phyloP scores from a whole-genome alignment of 2,888 invertebrate species.

The Caenorhabditis sp. region DNA sequence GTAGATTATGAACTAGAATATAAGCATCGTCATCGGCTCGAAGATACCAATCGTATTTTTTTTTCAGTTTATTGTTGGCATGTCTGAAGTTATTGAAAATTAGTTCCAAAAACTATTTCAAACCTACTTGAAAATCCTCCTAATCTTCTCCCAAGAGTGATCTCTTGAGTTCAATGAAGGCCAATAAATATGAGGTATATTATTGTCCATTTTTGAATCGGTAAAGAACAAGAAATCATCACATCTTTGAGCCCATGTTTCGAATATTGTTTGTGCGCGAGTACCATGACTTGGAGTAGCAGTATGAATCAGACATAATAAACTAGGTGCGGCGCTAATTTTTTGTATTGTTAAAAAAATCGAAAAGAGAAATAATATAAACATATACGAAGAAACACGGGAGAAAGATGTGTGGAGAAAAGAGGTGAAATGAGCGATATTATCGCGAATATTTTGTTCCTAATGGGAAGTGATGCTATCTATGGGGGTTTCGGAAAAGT shows the following conservation, averaged over 20 bases:
- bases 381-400: background rate
- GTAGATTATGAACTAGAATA: slow-evolving; percentile 58
- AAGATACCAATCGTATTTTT: slow-evolving; percentile 62
- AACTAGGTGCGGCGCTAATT: slow-evolving; percentile 19
- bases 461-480: no score
- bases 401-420: background rate
- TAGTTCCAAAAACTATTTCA: no score
- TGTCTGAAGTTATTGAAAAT: slow-evolving; percentile 43
- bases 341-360: background rate
- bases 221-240: slow-evolving; percentile 61
- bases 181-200: slow-evolving; percentile 57
- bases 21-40: slow-evolving; percentile 65
- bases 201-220: slow-evolving; percentile 52
- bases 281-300: slow-evolving; percentile 60
- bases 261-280: slow-evolving; percentile 51
- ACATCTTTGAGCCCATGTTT: slow-evolving; percentile 61
- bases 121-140: slow-evolving; percentile 52
- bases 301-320: slow-evolving; percentile 61
- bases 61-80: slow-evolving; percentile 37
- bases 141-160: slow-evolving; percentile 65
- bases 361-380: background rate
- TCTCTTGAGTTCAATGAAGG: slow-evolving; percentile 51
- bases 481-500: no score
- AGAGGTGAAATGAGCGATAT: background rate
- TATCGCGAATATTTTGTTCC: background rate